Conservation (phyloP, 2,113 vertebrate species). For the Myotis yumanensis region DNA sequence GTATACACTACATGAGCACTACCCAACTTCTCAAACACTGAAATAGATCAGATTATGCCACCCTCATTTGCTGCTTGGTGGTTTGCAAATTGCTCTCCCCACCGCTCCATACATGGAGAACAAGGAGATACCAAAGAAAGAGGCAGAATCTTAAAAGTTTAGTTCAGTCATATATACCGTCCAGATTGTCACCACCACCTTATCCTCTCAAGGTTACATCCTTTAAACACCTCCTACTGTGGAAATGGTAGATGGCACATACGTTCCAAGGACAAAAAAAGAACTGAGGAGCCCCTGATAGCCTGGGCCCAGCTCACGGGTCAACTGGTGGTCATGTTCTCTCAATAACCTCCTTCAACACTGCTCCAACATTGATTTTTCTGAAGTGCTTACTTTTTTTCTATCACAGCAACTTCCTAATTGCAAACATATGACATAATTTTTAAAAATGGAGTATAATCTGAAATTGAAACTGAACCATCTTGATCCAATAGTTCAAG, state of each 20-base stretch:
- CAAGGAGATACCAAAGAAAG: background rate
- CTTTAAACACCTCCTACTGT: background rate
- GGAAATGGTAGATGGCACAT: background rate
- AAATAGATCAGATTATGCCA: background rate
- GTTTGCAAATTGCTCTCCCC: background rate
- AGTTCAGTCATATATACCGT: background rate
- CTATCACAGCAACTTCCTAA: background rate
- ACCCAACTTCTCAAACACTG: background rate
- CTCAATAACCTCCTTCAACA: background rate
- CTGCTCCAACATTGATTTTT: background rate
- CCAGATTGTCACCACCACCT: background rate
- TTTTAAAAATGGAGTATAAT: background rate
- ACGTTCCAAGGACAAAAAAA: background rate
- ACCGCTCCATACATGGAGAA: fast-evolving
- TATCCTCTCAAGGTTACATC: background rate
- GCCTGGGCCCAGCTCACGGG: background rate
- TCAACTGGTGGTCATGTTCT: background rate
- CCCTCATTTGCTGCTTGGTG: background rate
- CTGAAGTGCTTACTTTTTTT: background rate
- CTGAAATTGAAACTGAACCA: background rate
- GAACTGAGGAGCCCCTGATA: background rate
- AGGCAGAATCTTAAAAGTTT: background rate
- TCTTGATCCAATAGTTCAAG: background rate
- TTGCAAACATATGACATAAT: background rate
- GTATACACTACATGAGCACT: background rate